These are phyloP conservation scores for Gorsachius magnificus DNA, from an alignment of 2,797 vertebrate species.

Conservation along the genomic window DNA sequence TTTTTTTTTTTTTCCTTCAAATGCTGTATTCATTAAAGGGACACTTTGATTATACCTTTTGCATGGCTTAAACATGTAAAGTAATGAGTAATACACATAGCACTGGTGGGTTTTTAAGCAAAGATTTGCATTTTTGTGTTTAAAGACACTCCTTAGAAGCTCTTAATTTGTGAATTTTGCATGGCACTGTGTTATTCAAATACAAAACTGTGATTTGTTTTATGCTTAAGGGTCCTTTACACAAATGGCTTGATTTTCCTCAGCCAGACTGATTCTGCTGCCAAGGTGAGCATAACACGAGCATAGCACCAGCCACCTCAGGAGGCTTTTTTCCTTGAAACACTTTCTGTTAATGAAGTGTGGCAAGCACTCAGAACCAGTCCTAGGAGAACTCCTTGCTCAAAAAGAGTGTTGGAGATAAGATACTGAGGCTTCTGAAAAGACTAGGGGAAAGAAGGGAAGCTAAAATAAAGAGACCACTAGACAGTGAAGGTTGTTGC, in stretches of 20 bases:
- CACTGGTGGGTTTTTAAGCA: slow-evolving; percentile 4
- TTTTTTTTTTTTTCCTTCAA: not conserved
- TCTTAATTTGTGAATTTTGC: slow-evolving; percentile 29
- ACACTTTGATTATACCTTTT: slow-evolving; percentile 36
- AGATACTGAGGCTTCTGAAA: not conserved
- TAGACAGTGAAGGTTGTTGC: not conserved
- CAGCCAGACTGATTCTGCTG: slow-evolving; percentile 51
- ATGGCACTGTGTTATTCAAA: slow-evolving; percentile 12
- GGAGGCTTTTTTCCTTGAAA: slow-evolving; percentile 40
- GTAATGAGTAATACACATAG: not conserved
- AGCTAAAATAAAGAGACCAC: not conserved
- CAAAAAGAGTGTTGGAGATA: not conserved
- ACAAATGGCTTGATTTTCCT: slow-evolving; percentile 63
- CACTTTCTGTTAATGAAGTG: slow-evolving; percentile 33
- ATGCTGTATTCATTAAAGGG: slow-evolving; percentile 29
- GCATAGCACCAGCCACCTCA: slow-evolving; percentile 39
- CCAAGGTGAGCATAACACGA: slow-evolving; percentile 48
- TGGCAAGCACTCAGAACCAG: not conserved
- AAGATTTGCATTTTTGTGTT: slow-evolving; percentile 17
- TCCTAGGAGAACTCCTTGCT: slow-evolving; percentile 22
- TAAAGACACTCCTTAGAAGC: slow-evolving; percentile 18
- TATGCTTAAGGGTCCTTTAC: slow-evolving; percentile 59
- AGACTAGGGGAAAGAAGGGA: not conserved
- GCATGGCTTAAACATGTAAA: not conserved
- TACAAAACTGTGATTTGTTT: slow-evolving; percentile 57